Conservation (phyloP, 1,140 invertebrate genomes). For the Drosophila micromelanica region DNA sequence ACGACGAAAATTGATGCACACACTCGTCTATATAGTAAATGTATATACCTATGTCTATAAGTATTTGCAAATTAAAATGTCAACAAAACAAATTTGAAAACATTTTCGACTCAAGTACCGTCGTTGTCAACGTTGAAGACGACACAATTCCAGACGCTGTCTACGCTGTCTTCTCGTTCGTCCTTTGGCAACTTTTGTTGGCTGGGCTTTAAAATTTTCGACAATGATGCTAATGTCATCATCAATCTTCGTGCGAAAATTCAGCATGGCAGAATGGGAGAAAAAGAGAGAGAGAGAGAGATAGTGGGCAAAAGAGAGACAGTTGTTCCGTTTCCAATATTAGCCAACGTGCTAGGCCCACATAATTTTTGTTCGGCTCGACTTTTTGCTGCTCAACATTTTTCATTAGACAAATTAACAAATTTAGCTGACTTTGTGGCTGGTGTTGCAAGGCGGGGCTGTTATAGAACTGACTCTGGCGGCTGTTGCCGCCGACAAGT, state of each 20-base stretch:
- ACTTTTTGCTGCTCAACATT: conserved; percentile 26
- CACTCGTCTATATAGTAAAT: conserved; percentile 1
- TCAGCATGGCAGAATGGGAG: conserved; percentile 23
- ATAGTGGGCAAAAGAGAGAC: conserved; percentile 13
- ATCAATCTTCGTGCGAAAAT: conserved; percentile 79
- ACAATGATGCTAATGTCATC: conserved; percentile 84
- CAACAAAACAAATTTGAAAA: conserved; percentile 58
- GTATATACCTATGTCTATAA: conserved; percentile 21
- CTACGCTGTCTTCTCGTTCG: conserved; percentile 27
- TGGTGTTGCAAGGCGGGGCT: neutral
- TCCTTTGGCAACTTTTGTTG: conserved; percentile 49
- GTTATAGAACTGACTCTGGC: conserved; percentile 1
- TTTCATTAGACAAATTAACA: conserved; percentile 84
- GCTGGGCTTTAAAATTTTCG: conserved; percentile 68
- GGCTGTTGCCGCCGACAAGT: conserved; percentile 59
- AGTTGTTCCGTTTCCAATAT: conserved; percentile 62
- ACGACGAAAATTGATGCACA: conserved; percentile 51
- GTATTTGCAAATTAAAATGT: conserved; percentile 81
- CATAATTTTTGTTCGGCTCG: conserved; percentile 36
- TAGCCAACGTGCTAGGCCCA: conserved; percentile 52
- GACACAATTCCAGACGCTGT: conserved; percentile 30
- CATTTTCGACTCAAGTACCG: conserved; percentile 42
- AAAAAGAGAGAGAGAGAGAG: neutral
- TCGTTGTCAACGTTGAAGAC: conserved; percentile 6
- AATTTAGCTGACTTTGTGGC: conserved; percentile 54